These are phyloP conservation scores for Eulemur mongoz DNA, from an alignment of 2,797 vertebrate genomes.

Conservation along the genomic window DNA sequence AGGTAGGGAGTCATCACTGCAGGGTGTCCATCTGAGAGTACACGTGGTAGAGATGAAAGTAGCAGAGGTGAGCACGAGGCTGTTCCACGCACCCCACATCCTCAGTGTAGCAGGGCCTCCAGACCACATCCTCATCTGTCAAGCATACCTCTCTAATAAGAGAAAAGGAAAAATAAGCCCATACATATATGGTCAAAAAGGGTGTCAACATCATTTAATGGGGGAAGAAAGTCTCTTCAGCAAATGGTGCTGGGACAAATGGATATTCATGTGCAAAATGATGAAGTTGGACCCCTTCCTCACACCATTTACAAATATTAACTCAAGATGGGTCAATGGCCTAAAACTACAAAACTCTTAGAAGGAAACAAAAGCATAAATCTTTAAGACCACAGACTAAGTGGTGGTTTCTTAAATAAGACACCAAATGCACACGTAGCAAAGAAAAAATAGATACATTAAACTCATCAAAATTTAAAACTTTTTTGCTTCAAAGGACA, in stretches of 20 bases:
- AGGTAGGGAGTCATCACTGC: background rate
- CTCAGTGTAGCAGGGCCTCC: background rate
- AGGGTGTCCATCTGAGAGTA: background rate
- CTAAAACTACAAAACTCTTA: background rate
- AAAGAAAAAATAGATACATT: background rate
- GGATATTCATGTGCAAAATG: background rate
- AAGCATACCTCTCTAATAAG: background rate
- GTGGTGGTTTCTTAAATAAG: background rate
- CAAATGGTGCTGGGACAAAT: background rate
- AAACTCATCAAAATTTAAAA: background rate
- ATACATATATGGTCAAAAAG: background rate
- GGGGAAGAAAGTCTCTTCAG: background rate
- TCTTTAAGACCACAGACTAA: background rate
- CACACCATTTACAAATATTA: background rate
- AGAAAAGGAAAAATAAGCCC: background rate
- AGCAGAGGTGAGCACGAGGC: background rate
- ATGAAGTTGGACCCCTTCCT: background rate
- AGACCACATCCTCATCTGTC: background rate
- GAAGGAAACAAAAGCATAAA: background rate
- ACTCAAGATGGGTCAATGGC: background rate
- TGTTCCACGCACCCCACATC: background rate
- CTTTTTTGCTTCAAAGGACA: background rate
- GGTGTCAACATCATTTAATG: background rate
- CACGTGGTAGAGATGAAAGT: background rate
- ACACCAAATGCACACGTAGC: background rate